Evolutionary conservation across 2,888 invertebrate genomes (phyloP).

Genomic region (Troides helena): DNA sequence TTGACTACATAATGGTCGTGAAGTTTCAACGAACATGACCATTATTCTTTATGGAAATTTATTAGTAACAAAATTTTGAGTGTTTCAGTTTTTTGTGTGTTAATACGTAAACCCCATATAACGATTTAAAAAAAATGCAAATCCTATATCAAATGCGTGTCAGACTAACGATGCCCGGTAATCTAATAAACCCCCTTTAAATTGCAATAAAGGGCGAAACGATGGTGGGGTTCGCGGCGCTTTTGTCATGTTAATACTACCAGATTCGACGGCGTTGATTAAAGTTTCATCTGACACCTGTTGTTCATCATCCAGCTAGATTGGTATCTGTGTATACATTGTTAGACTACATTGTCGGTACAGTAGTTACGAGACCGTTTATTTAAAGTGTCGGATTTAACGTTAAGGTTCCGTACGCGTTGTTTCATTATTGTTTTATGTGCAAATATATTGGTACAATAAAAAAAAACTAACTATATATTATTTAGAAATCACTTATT

Average conservation of each 20-base stretch:
- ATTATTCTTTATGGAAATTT: too few species aligned
- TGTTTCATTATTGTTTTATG: too few species aligned
- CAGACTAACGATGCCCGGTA: constrained; percentile 8
- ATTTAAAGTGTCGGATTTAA: background rate
- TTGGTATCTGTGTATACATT: background rate
- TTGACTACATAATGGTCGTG: too few species aligned
- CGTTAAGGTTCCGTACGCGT: too few species aligned
- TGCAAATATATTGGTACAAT: too few species aligned
- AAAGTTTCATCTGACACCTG: constrained; percentile 27
- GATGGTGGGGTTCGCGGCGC: constrained; percentile 29
- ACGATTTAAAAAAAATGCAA: background rate
- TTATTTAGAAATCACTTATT: too few species aligned
- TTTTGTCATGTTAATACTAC: constrained; percentile 40
- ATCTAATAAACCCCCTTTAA: constrained; percentile 31
- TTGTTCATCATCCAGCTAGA: constrained; percentile 17
- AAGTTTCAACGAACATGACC: too few species aligned
- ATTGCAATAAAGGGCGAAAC: constrained; percentile 34
- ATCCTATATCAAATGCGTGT: background rate
- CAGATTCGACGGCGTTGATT: constrained; percentile 23
- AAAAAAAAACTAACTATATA: too few species aligned
- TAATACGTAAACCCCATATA: background rate
- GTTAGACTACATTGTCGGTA: background rate
- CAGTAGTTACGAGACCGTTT: background rate
- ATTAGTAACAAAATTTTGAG: too few species aligned
- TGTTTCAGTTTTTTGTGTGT: too few species aligned